Percentiles rank a stretch among this genome's conserved stretches.
These are phyloP conservation scores for Sicus ferrugineus DNA, from an alignment of 2,888 invertebrate species.

Conservation along the genomic window DNA sequence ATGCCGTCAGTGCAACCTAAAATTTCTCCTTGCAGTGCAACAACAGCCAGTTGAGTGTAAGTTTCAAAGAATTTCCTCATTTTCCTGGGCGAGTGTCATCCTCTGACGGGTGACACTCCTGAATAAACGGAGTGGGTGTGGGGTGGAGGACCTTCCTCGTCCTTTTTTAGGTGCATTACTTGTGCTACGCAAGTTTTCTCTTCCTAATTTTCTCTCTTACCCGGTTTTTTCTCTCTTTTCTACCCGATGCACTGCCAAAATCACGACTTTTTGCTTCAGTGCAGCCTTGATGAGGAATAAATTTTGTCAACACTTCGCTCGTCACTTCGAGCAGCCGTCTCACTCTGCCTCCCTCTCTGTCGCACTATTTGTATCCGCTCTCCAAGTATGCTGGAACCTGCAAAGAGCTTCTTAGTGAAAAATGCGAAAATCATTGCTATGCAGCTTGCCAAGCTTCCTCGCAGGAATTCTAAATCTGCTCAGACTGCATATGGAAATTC, in stretches of 20 bases:
- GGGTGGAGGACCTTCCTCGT: background rate
- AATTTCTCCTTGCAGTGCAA: too few relatives aligned
- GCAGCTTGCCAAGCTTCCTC: background rate
- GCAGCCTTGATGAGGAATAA: background rate
- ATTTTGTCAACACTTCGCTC: slow-evolving; percentile 26
- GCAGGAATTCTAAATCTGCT: background rate
- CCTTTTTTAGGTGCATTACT: background rate
- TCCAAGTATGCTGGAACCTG: slow-evolving; percentile 1
- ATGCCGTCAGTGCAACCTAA: too few relatives aligned
- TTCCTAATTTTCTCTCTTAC: background rate
- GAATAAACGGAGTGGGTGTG: too few relatives aligned
- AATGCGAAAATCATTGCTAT: slow-evolving; percentile 9
- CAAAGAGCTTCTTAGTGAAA: background rate
- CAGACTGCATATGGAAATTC: background rate
- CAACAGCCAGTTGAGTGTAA: background rate
- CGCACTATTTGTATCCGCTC: background rate
- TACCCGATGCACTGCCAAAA: background rate
- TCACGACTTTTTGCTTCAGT: background rate
- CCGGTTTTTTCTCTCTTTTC: background rate
- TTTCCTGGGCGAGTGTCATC: slow-evolving; percentile 1
- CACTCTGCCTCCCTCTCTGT: background rate
- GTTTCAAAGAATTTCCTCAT: slow-evolving; percentile 13
- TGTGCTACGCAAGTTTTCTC: background rate
- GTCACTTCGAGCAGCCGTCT: background rate
- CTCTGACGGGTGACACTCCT: background rate